Evolutionary conservation across 1,140 invertebrate genomes (phyloP).

Genomic region (Goniozus legneri): DNA sequence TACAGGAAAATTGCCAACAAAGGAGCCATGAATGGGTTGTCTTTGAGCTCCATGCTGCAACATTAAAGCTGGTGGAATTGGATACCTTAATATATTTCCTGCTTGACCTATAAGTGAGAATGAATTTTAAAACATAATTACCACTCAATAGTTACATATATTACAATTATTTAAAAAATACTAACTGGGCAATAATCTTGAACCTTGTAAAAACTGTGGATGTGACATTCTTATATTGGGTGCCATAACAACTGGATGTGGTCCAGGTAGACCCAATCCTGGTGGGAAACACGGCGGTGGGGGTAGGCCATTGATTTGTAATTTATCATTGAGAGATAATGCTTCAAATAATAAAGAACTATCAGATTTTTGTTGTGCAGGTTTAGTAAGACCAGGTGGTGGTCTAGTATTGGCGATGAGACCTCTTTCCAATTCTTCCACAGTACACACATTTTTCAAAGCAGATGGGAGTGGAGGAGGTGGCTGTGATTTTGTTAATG

Average conservation of each 20-base stretch:
- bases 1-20: constrained; percentile 40
- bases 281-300: constrained; percentile 46
- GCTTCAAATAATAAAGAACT: constrained; percentile 36
- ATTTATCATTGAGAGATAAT: constrained; percentile 27
- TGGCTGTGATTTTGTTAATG: constrained; percentile 29
- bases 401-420: constrained; percentile 50
- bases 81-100: constrained; percentile 53
- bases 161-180: constrained; percentile 6
- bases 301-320: constrained; percentile 39
- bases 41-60: constrained; percentile 39
- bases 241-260: constrained; percentile 36
- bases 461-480: constrained; percentile 23
- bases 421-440: constrained; percentile 57
- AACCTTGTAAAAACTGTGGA: constrained; percentile 44
- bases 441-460: constrained; percentile 54
- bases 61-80: constrained; percentile 41
- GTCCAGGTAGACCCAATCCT: constrained; percentile 28
- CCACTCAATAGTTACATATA: too few species aligned
- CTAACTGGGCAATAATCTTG: constrained; percentile 41
- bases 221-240: constrained; percentile 42
- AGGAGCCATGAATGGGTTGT: constrained; percentile 40
- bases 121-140: not conserved
- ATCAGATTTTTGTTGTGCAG: constrained; percentile 31
- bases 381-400: constrained; percentile 35
- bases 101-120: constrained; percentile 34